Base-by-base conservation (phyloP, 2,888 invertebrate genomes). In the Hydroisotoma schaefferi region DNA sequence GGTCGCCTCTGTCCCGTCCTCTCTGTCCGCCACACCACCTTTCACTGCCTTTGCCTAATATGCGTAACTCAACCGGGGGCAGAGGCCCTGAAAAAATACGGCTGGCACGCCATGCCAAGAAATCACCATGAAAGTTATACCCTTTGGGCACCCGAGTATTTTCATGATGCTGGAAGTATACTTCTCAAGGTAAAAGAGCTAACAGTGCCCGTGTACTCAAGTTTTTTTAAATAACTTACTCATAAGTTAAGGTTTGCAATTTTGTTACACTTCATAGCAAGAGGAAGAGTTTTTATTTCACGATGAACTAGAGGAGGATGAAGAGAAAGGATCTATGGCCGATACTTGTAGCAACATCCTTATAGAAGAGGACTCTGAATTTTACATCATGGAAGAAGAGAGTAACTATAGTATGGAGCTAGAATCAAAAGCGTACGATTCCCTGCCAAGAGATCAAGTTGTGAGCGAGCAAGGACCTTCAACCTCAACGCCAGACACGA, bases 11-110 rank as follows among this genome's bases (percentile, higher is more conserved):
- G 88, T 76, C 84, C 85, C 2, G 88, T 94, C 40, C 92, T 93
- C 75, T 88, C 94, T 0, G 82, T 97, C 52, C 82, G 94, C 63
- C 93, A 92, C 2, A 92, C 93, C 0, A 90, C 93, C 1, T 89
- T 92, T 77, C 92, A 90, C 76, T 86, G 87, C 5, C 80, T 93
- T n/a, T 88, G 92, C 26, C 81, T 95, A 29, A 83, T 95, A 48
- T 88, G 88, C 0, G 87, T 88, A 59, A 94, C 92, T 0, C 84
- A 84, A 68, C 83, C 85, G 58, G 95, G 95, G 3, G 90, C 90
- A 1, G 88, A 90, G 75, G 77, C 85, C 54, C 80, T 95, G 2
- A 81, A 84, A 47, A 84, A 87, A 76, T 79, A 85, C 72, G 87
- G 87, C 82, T 72, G 71, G 72, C 60, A 66, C 53, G 67, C 60